These are phyloP conservation scores for Xyrichtys novacula DNA, from an alignment of 2,797 vertebrate species.

Conservation along the genomic window DNA sequence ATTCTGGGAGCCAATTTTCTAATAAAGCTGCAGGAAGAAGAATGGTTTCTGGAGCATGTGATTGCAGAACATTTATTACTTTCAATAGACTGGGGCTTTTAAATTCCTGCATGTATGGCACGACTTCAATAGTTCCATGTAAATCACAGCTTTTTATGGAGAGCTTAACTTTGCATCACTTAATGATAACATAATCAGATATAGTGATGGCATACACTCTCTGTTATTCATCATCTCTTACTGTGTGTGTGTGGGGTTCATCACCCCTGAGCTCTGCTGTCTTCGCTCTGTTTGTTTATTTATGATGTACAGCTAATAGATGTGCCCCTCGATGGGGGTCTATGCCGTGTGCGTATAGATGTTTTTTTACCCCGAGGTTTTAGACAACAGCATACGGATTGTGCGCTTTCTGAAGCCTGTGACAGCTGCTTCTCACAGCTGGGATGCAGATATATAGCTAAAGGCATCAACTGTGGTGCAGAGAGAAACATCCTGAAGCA, in stretches of 20 bases:
- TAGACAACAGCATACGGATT: slow-evolving; percentile 47
- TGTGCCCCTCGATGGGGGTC: slow-evolving; percentile 22
- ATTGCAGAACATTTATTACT: background rate
- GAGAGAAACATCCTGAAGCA: slow-evolving; percentile 56
- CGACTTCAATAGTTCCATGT: background rate
- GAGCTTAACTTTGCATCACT: background rate
- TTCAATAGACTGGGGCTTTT: slow-evolving; percentile 3
- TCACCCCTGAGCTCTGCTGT: slow-evolving; percentile 22
- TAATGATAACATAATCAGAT: slow-evolving; percentile 9
- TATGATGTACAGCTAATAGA: slow-evolving; percentile 49
- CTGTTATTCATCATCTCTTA: slow-evolving; percentile 11
- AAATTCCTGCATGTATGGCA: background rate
- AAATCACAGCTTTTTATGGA: slow-evolving; percentile 7
- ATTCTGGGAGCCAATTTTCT: slow-evolving; percentile 3
- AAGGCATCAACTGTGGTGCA: slow-evolving; percentile 50
- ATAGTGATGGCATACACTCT: background rate
- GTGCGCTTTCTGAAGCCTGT: slow-evolving; percentile 51
- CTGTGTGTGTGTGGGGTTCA: background rate
- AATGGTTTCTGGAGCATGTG: slow-evolving; percentile 12
- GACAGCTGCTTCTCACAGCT: slow-evolving; percentile 76
- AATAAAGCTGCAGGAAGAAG: slow-evolving; percentile 16
- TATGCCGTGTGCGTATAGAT: slow-evolving; percentile 30
- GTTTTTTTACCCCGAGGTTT: slow-evolving; percentile 58
- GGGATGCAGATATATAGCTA: slow-evolving; percentile 62
- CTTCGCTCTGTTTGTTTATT: slow-evolving; percentile 46